A percentile compares a stretch with the other conserved stretches of the same genome.
phyloP scores from a whole-genome alignment of 23 tunicate species.

The Ascidia mentula region DNA sequence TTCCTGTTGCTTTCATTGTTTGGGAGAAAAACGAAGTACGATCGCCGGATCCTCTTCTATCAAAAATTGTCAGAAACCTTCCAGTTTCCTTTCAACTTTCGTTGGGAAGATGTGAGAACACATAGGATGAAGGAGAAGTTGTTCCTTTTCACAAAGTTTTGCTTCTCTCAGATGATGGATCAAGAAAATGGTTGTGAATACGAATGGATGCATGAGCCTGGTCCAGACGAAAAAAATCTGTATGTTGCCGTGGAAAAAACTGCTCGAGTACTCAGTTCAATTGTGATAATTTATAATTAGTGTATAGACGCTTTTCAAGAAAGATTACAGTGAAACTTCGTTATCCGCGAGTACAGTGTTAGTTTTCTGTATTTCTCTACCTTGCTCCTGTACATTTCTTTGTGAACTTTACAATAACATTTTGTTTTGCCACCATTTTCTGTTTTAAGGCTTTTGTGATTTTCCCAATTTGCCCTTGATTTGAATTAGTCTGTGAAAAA shows the following conservation, averaged over 20 bases:
- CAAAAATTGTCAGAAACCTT: not conserved
- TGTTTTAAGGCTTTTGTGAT: too few species aligned
- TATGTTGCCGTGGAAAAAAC: not conserved
- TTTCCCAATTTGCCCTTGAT: too few species aligned
- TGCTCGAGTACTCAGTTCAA: too few species aligned
- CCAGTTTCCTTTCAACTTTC: not conserved
- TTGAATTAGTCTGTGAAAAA: too few species aligned
- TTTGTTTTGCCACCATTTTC: too few species aligned
- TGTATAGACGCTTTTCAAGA: too few species aligned
- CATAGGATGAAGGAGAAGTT: not conserved
- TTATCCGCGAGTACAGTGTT: too few species aligned
- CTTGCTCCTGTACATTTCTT: too few species aligned
- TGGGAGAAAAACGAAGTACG: not conserved
- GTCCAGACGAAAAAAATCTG: not conserved
- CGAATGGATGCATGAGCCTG: not conserved
- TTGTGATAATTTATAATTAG: too few species aligned
- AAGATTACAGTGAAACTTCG: too few species aligned
- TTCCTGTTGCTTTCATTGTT: not conserved
- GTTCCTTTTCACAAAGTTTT: not conserved
- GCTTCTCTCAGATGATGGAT: not conserved
- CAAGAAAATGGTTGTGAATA: not conserved
- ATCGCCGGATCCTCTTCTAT: not conserved
- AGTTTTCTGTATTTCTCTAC: too few species aligned
- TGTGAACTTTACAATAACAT: too few species aligned
- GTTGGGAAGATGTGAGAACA: not conserved